Conservation (phyloP, 2,113 vertebrate genomes). For the Channa maculata region DNA sequence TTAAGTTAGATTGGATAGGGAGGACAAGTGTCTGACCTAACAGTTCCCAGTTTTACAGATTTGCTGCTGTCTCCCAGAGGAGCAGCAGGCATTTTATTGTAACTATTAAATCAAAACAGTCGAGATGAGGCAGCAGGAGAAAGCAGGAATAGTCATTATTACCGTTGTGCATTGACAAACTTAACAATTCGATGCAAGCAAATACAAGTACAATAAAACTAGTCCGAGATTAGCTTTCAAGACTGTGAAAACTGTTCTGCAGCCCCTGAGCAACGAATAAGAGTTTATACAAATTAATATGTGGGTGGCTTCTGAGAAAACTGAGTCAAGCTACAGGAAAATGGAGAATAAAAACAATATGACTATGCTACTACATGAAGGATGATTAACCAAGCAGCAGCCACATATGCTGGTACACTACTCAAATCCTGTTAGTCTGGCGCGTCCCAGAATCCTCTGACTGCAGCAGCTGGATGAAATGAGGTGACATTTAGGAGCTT, state of each 20-base stretch:
- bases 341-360: slow-evolving; percentile 6
- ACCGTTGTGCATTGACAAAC: slow-evolving; percentile 8
- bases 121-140: slow-evolving; percentile 6
- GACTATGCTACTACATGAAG: slow-evolving; percentile 4
- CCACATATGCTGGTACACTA: slow-evolving; percentile 70
- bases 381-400: slow-evolving; percentile 48
- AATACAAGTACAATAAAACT: not conserved
- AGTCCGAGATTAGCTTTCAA: not conserved
- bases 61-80: slow-evolving; percentile 39
- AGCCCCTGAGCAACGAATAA: slow-evolving; percentile 1
- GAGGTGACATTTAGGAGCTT: slow-evolving; percentile 69
- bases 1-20: slow-evolving; percentile 52
- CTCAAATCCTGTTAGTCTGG: slow-evolving; percentile 59
- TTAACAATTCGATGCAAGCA: not conserved
- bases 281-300: not conserved
- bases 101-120: slow-evolving; percentile 50
- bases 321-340: not conserved
- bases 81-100: slow-evolving; percentile 44
- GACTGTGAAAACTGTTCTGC: not conserved
- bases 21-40: slow-evolving; percentile 71
- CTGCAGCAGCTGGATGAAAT: slow-evolving; percentile 69
- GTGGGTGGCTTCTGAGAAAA: slow-evolving; percentile 3
- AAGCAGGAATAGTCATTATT: slow-evolving; percentile 32
- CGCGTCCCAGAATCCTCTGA: slow-evolving; percentile 48
- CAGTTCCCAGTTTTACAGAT: slow-evolving; percentile 39